A percentile compares a stretch with the other conserved stretches of the same genome.
Conservation (phyloP, 2,797 vertebrate species). For the Amblyopsis hoosieri region DNA sequence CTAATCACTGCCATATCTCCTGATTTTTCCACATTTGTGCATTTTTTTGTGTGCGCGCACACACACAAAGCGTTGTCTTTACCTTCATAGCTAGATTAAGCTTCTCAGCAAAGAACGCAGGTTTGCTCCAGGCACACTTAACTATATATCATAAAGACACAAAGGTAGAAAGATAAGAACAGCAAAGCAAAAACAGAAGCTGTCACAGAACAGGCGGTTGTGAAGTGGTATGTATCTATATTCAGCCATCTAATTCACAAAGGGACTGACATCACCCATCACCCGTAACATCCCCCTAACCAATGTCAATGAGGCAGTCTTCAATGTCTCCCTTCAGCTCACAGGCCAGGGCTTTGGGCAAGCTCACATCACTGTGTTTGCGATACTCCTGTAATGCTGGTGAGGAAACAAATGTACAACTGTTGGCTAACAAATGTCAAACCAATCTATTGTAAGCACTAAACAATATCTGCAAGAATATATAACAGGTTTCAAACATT, state of each 20-base stretch:
- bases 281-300: conserved; percentile 52
- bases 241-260: not conserved
- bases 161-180: not conserved
- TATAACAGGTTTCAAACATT: not conserved
- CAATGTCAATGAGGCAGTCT: conserved; percentile 74
- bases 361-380: conserved; percentile 54
- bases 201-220: conserved; percentile 7
- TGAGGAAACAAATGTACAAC: conserved; percentile 30
- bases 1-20: too few relatives aligned
- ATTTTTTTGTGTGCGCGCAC: not conserved
- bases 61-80: conserved; percentile 14
- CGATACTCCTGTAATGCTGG: conserved; percentile 71
- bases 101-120: conserved; percentile 91
- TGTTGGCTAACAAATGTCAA: not conserved
- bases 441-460: not conserved
- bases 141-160: conserved; percentile 71
- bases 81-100: conserved; percentile 89
- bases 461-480: not conserved
- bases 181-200: conserved; percentile 1
- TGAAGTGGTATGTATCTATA: not conserved
- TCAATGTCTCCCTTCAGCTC: conserved; percentile 77
- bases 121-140: conserved; percentile 85
- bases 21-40: not conserved
- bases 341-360: conserved; percentile 69
- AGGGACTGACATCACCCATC: not conserved